Conservation (phyloP, 1,140 invertebrate species). For the Gonatopus flavifemur region DNA sequence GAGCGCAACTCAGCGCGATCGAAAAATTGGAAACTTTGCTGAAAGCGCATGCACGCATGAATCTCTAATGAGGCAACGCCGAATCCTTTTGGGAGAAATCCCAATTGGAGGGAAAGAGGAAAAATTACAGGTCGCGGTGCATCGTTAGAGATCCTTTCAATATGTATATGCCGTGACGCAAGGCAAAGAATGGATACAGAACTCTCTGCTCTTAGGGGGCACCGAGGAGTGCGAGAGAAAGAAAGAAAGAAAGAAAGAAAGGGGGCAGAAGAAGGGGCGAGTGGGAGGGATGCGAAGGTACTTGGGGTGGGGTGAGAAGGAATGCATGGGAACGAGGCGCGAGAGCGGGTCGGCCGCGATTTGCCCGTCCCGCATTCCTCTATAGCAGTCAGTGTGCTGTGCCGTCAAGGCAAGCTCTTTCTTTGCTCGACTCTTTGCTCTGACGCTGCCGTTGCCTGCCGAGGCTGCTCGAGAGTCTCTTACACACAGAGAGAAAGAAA, state of each 20-base stretch:
- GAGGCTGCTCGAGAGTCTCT: conserved; percentile 36
- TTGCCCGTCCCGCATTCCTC: conserved; percentile 58
- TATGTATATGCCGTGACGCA: neutral
- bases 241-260: conserved; percentile 12
- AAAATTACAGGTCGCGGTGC: too few species aligned
- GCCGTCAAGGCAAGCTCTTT: conserved; percentile 51
- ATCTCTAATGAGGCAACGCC: too few species aligned
- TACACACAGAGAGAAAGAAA: too few species aligned
- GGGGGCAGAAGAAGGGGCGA: conserved; percentile 15
- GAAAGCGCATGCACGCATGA: too few species aligned
- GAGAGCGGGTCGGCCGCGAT: conserved; percentile 58
- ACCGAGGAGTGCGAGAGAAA: conserved; percentile 17
- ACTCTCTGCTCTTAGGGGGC: neutral
- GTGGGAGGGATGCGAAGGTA: conserved; percentile 22
- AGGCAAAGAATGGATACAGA: neutral
- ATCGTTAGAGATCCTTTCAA: too few species aligned
- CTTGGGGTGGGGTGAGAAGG: conserved; percentile 51
- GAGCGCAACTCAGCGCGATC: too few species aligned
- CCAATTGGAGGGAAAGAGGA: conserved; percentile 4
- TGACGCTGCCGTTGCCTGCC: conserved; percentile 27
- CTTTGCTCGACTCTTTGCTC: conserved; percentile 34
- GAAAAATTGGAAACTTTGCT: too few species aligned
- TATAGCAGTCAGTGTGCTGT: too few species aligned
- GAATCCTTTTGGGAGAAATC: too few species aligned
- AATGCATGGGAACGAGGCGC: conserved; percentile 58